Evolutionary conservation across 2,797 vertebrate species (phyloP), one percentile per base, ranked within the genome.

Genomic region (Poecilia picta): DNA sequence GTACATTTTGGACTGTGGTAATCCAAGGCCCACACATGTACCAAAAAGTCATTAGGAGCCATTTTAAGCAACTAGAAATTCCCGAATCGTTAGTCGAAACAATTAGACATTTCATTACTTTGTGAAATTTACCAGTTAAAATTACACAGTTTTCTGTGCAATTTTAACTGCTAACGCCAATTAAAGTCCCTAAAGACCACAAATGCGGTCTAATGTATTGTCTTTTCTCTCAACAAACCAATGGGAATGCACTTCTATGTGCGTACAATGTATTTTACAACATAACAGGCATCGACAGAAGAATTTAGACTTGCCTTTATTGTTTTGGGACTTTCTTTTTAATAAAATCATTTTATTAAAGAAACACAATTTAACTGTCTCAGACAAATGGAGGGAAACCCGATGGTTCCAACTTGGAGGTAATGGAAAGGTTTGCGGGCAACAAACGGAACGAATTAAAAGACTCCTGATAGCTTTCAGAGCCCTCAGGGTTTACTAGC

Each of bases 401-500:
- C 8, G 28, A 51, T 10, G 3, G 10, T 51, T 73, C 74, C 66
- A 31, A 41, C n/a, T 74, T 7, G 25, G 23, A 46, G n/a, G 70
- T n/a, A 39, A 81, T 73, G 39, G 81, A 49, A 64, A 49, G 2
- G 13, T 72, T 46, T 46, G 73, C 7, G 41, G 23, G 45, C 55
- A 81, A 81, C 31, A 74, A 15, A 49, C 45, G 68, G 10, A 36
- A 76, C 33, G 20, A 77, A 68, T 25, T 10, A 82, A 82, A 83
- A 51, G 0, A 81, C 31, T 72, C 71, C 23, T 55, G 73, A 41
- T 18, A 71, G 74, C 73, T 51, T 77, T 77, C 79, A 75, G 51
- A 78, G 55, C 20, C 53, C 49, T 86, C 49, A 2, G 73, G 81
- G 57, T 70, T 46, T 73, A 20, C 25, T 23, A 43, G 64, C 84